phyloP scores from a whole-genome alignment of 2,113 vertebrate genomes.

The Ardeotis arabs region DNA sequence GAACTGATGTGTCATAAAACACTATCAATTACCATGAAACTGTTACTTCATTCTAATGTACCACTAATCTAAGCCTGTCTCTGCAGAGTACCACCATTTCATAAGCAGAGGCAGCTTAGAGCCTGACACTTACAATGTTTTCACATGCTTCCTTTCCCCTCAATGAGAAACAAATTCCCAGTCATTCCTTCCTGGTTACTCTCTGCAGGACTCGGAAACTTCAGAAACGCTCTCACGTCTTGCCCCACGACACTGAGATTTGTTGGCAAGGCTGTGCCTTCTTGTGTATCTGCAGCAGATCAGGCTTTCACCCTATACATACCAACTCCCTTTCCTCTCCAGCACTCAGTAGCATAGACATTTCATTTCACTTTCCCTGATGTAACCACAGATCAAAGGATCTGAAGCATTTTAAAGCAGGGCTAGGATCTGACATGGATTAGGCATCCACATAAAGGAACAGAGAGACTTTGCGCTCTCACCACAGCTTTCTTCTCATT shows the following conservation, averaged over 20 bases:
- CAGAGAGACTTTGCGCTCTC: not conserved
- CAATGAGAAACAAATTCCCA: not conserved
- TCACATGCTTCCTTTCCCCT: not conserved
- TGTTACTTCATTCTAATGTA: conserved; percentile 46
- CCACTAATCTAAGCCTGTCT: conserved; percentile 45
- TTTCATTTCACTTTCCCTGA: not conserved
- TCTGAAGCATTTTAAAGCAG: not conserved
- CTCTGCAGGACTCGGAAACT: not conserved
- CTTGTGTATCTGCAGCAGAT: not conserved
- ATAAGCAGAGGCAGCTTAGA: not conserved
- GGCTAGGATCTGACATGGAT: not conserved
- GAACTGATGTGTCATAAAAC: conserved; percentile 64
- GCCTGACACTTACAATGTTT: not conserved
- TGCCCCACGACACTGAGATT: not conserved
- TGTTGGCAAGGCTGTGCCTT: not conserved
- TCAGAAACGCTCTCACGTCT: not conserved
- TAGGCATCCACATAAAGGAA: not conserved
- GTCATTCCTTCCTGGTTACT: not conserved
- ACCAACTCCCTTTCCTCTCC: not conserved
- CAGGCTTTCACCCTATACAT: not conserved
- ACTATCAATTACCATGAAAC: conserved; percentile 51
- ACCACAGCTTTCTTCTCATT: not conserved
- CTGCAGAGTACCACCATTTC: not conserved
- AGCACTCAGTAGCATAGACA: not conserved
- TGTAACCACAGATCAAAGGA: not conserved